Percentiles rank a stretch among this genome's conserved stretches.
These are phyloP conservation scores for Deilephila porcellus DNA, from an alignment of 2,888 invertebrate genomes.

Conservation along the genomic window DNA sequence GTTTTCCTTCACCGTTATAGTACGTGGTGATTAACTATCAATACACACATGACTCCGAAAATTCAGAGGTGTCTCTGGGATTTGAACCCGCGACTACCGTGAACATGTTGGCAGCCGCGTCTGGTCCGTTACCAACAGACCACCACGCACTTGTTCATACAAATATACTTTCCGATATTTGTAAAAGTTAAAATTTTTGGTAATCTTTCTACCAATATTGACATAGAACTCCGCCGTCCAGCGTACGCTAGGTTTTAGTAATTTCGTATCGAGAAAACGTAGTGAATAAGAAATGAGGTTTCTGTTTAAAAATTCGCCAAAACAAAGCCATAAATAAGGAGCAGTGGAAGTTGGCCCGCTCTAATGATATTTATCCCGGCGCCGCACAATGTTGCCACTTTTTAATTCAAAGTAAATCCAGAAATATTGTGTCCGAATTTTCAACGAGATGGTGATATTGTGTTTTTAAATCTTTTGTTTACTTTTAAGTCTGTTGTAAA, in stretches of 20 bases:
- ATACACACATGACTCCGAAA: too few relatives aligned
- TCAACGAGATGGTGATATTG: background rate
- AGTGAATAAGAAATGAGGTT: conserved; percentile 15
- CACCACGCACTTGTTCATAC: background rate
- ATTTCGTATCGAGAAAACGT: conserved; percentile 25
- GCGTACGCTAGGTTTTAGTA: background rate
- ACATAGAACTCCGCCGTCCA: background rate
- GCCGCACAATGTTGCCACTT: background rate
- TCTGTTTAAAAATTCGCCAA: conserved; percentile 25
- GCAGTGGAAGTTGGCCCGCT: conserved; percentile 11
- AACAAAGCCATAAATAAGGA: conserved; percentile 26
- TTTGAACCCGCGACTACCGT: too few relatives aligned
- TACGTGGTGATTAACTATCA: too few relatives aligned
- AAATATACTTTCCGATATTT: too few relatives aligned
- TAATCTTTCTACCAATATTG: background rate
- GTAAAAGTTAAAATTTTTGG: too few relatives aligned
- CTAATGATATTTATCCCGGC: conserved; percentile 19
- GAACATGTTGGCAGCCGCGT: too few relatives aligned
- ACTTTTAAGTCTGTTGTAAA: background rate
- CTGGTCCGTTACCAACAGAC: too few relatives aligned
- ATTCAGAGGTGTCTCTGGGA: too few relatives aligned
- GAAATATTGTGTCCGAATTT: conserved; percentile 8
- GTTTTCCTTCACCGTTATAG: too few relatives aligned
- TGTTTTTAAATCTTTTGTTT: background rate
- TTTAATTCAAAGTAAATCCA: conserved; percentile 13